Evolutionary conservation across 2,797 vertebrate genomes (phyloP).

Genomic region (Anisognathus igniventris): DNA sequence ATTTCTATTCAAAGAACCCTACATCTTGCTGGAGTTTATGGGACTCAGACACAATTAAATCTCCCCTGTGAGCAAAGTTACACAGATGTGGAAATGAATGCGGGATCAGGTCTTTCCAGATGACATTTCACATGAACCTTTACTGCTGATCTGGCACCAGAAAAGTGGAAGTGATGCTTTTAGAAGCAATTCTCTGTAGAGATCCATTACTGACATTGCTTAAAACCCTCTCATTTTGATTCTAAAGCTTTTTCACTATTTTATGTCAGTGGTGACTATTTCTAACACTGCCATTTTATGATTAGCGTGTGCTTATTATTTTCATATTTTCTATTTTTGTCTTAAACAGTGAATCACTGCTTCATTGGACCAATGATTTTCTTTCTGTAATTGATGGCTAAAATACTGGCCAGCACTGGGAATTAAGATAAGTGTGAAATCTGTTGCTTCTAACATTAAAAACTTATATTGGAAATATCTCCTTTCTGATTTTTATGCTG

Average conservation of each 20-base stretch:
- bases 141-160: constrained; percentile 53
- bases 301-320: constrained; percentile 32
- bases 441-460: not conserved
- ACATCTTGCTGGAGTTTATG: not conserved
- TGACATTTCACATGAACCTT: constrained; percentile 32
- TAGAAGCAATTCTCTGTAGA: constrained; percentile 51
- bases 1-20: constrained; percentile 31
- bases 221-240: constrained; percentile 14
- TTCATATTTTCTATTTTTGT: not conserved
- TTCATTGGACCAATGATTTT: not conserved
- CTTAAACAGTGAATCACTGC: not conserved
- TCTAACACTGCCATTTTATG: constrained; percentile 10
- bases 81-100: constrained; percentile 22
- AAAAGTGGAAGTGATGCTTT: constrained; percentile 47
- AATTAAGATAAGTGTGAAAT: constrained; percentile 13
- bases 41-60: constrained; percentile 17
- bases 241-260: constrained; percentile 29
- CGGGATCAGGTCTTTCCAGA: constrained; percentile 34
- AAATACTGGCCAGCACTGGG: not conserved
- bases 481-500: not conserved
- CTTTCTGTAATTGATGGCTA: not conserved
- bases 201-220: constrained; percentile 28
- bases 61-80: constrained; percentile 15
- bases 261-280: constrained; percentile 9
- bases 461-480: constrained; percentile 7